Base-by-base conservation (phyloP, 2,888 invertebrate species). In the Drosophila robusta region DNA sequence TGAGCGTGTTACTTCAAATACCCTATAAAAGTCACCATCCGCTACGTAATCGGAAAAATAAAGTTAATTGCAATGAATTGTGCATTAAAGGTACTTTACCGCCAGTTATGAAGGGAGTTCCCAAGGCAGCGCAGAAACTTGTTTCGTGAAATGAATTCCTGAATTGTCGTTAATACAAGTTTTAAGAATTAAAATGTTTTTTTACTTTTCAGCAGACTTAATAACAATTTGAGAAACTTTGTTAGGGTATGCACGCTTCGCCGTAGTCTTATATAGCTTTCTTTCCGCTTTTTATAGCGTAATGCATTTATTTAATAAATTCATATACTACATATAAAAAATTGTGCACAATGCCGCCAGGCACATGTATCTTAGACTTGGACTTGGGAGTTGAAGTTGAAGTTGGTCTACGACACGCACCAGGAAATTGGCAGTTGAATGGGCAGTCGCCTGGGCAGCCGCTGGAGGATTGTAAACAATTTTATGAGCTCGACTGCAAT, bases 291-390 rank as follows among this genome's bases (percentile, higher is more conserved):
- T 70, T 75, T 71, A 69, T 68, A 39, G 72, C 70, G 77, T 80
- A 88, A 85, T 90, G 90, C 83, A 83, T 88, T 89, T 88, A 79
- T 84, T 84, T 85, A 85, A 90, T 89, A 90, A 89, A 90, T 87
- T 86, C 81, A 75, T 88, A 89, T 87, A 61, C 46, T 49, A 51
- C 42, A 46, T 34, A 56, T 52, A 61, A 26, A 52, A 60, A 29
- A 52, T 62, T 82, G 39, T 65, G 64, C 62, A 68, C 67, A 85
- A 61, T 76, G 80, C 79, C 77, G 54, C 34, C 57, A 56, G 65
- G 66, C 68, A 65, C 45, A 45, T 65, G 70, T 54, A 47, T 65
- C 62, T 67, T 57, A 34, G 60, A 29, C 29, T 12, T 12, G 42
- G 47, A 42, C 24, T 42, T 18, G 60, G 29, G 36, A 11, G 11